Percentiles rank a stretch among this genome's conserved stretches.
phyloP scores from a whole-genome alignment of 2,888 invertebrate genomes.

The Chrysopilus asiliformis region DNA sequence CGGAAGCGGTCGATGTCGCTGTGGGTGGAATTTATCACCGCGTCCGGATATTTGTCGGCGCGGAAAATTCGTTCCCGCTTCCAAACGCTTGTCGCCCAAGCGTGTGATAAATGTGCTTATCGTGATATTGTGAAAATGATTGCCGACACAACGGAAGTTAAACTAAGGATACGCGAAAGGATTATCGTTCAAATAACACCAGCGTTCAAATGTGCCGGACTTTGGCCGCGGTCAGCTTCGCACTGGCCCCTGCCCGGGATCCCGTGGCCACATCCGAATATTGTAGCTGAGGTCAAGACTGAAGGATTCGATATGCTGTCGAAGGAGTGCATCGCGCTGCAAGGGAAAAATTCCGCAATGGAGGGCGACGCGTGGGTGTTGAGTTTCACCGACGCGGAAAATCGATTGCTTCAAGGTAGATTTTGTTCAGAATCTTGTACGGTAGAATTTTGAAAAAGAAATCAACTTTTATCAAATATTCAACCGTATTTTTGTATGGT shows the following conservation, averaged over 20 bases:
- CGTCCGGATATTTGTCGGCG: conserved; percentile 90
- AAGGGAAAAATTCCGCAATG: conserved; percentile 79
- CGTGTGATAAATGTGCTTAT: conserved; percentile 88
- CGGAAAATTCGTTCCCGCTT: conserved; percentile 89
- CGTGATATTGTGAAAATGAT: conserved; percentile 91
- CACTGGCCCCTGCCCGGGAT: conserved; percentile 89
- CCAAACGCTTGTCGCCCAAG: conserved; percentile 78
- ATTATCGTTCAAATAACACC: conserved; percentile 92
- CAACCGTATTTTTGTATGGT: too few relatives aligned
- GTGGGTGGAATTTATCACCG: conserved; percentile 97
- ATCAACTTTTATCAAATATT: too few relatives aligned
- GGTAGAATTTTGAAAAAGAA: too few relatives aligned
- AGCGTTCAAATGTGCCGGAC: conserved; percentile 84
- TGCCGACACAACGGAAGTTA: conserved; percentile 89
- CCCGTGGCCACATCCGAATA: conserved; percentile 87
- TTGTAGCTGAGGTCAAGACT: conserved; percentile 86
- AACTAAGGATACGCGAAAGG: conserved; percentile 75
- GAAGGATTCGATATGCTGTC: conserved; percentile 91
- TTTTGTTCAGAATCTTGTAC: too few relatives aligned
- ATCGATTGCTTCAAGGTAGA: conserved; percentile 69
- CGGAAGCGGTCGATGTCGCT: conserved; percentile 93
- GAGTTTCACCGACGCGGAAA: conserved; percentile 84
- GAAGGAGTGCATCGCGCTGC: conserved; percentile 72
- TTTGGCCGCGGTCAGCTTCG: conserved; percentile 89
- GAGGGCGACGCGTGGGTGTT: conserved; percentile 96